These are phyloP conservation scores for Aphidius gifuensis DNA, from an alignment of 1,140 invertebrate genomes.

Conservation along the genomic window DNA sequence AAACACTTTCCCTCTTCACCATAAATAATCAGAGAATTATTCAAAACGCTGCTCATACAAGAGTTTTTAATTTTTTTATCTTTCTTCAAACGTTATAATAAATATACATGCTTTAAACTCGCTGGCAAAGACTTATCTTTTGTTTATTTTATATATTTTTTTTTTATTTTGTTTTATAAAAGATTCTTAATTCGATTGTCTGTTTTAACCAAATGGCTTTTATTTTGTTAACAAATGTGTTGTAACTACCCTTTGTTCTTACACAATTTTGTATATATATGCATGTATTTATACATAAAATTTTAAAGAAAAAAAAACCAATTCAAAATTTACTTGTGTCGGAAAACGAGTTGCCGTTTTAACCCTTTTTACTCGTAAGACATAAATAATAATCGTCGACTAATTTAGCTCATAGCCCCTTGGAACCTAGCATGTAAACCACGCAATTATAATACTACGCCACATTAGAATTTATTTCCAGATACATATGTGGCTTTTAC, in stretches of 20 bases:
- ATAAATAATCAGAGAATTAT: no score
- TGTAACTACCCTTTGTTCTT: constrained; percentile 47
- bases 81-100: no score
- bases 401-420: constrained; percentile 51
- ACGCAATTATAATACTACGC: constrained; percentile 54
- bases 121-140: no score
- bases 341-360: constrained; percentile 43
- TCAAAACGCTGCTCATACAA: no score
- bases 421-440: constrained; percentile 43
- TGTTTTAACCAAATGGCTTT: not conserved
- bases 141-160: no score
- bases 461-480: constrained; percentile 55
- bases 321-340: constrained; percentile 14
- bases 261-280: constrained; percentile 19
- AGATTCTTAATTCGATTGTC: no score
- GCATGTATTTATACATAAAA: not conserved
- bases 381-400: constrained; percentile 57
- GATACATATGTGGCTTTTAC: no score
- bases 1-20: no score
- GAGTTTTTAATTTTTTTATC: no score
- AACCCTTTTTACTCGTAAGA: constrained; percentile 49
- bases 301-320: constrained; percentile 27
- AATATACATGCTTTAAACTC: no score
- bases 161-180: no score
- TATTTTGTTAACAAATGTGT: constrained; percentile 19